Base-by-base conservation (phyloP, 2,888 invertebrate genomes). In the Allophyes oxyacanthae region DNA sequence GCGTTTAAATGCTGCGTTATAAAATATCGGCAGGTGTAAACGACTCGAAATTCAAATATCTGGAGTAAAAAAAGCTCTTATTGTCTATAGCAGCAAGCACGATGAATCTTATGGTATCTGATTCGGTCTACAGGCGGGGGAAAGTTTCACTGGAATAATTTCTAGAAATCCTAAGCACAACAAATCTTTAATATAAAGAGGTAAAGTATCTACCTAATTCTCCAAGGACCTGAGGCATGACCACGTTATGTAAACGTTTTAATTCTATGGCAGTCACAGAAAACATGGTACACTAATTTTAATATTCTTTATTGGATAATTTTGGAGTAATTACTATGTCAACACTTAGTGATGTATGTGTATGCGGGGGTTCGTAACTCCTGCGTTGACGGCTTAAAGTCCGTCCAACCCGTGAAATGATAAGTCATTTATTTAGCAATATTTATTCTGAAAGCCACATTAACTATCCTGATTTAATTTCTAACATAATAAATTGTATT, bases 1-100 rank as follows among this genome's bases (percentile, higher is more conserved):
- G 81, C 87, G 83, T 88, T 88, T 89, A 90, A 89, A 89, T 85
- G 85, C 84, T 81, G 80, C 79, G 86, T 79, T 83, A 87, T 91
- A 89, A 89, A 89, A 81, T 76, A 66, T 73, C 69, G 89, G 89
- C 93, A 92, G 93, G 92, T 92, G 92, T 75, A 77, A 49, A 75
- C 14, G 42, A 25, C 40, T 72, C 34, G 44, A 46, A 60, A 58
- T 69, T 61, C 14, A 49, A 66, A 46, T 51, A 8, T 48, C 14
- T 20, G 32, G 43, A 33, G 44, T 61, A n/a, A 51, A 44, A 38
- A 10, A n/a, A 15, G 2, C 4, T 20, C 20, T 11, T 8, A 11
- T 13, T 6, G 33, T 11, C 33, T 32, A 20, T 20, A 4, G 20
- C 4, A 20, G 20, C 20, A 20, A 20, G 20, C 4, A 4, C 20